A percentile compares a stretch with the other conserved stretches of the same genome.
Evolutionary conservation across 2,113 vertebrate genomes (phyloP).

Genomic region (Recurvirostra avosetta): DNA sequence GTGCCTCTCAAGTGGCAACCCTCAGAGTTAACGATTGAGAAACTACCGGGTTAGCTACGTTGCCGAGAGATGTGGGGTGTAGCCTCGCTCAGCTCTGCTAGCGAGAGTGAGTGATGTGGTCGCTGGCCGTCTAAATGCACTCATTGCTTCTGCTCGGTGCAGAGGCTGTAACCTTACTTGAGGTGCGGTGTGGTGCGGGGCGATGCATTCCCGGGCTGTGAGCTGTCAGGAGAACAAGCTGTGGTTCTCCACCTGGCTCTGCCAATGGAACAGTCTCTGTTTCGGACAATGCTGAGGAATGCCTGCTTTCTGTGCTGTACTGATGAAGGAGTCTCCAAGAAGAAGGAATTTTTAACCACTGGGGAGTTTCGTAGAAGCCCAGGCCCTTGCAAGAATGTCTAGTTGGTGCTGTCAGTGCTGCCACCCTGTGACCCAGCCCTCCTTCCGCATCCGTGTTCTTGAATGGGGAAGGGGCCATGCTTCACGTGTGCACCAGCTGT

Average conservation of each 20-base stretch:
- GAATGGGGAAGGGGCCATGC: not conserved
- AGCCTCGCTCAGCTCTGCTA: not conserved
- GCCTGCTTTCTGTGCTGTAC: not conserved
- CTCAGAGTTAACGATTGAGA: not conserved
- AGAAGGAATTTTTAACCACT: not conserved
- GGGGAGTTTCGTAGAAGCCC: not conserved
- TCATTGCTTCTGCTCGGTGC: not conserved
- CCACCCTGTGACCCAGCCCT: accelerated
- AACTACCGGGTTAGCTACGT: not conserved
- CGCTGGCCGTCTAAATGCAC: accelerated
- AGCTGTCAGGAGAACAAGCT: not conserved
- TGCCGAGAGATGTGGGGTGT: accelerated
- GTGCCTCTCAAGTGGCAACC: not conserved
- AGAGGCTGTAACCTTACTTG: not conserved
- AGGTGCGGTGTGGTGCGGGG: accelerated
- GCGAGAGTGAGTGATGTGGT: accelerated
- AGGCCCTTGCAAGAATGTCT: accelerated
- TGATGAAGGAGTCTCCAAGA: not conserved
- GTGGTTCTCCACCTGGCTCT: accelerated
- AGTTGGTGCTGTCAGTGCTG: not conserved
- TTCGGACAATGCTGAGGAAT: not conserved
- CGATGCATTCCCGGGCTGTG: accelerated
- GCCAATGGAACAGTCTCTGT: not conserved
- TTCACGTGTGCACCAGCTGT: accelerated
- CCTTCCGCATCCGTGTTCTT: accelerated